phyloP scores from a whole-genome alignment of 2,888 invertebrate genomes.

The Atrina japonica region DNA sequence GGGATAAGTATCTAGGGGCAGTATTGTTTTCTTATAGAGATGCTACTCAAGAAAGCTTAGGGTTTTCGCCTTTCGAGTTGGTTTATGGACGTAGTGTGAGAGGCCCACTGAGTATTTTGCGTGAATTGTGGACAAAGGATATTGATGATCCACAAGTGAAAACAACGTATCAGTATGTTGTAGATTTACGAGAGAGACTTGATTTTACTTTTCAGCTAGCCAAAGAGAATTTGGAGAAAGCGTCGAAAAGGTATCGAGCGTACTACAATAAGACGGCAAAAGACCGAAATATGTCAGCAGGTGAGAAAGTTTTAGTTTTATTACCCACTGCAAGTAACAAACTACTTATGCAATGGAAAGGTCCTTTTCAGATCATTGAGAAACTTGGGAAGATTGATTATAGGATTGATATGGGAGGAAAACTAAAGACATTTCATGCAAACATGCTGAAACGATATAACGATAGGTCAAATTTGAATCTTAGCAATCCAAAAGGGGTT shows the following conservation, averaged over 20 bases:
- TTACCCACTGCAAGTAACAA: slow-evolving; percentile 47
- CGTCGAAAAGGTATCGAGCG: slow-evolving; percentile 14
- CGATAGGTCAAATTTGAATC: slow-evolving; percentile 4
- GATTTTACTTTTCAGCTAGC: slow-evolving; percentile 39
- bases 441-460: slow-evolving; percentile 42
- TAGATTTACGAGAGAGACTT: slow-evolving; percentile 30
- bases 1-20: slow-evolving; percentile 40
- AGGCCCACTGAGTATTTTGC: slow-evolving; percentile 49
- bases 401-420: slow-evolving; percentile 25
- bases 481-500: not conserved
- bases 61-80: slow-evolving; percentile 47
- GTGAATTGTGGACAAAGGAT: slow-evolving; percentile 44
- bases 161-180: slow-evolving; percentile 29
- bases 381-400: slow-evolving; percentile 33
- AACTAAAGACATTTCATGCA: slow-evolving; percentile 32
- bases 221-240: slow-evolving; percentile 24
- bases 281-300: slow-evolving; percentile 29
- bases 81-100: slow-evolving; percentile 46
- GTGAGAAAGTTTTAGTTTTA: slow-evolving; percentile 44
- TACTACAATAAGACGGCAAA: slow-evolving; percentile 42
- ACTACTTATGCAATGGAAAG: slow-evolving; percentile 48
- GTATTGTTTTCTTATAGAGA: slow-evolving; percentile 46
- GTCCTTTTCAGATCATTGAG: slow-evolving; percentile 40
- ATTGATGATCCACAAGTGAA: slow-evolving; percentile 27
- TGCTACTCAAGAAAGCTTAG: slow-evolving; percentile 39